Conservation (phyloP, 2,797 vertebrate genomes). For the Rousettus madagascariensis region DNA sequence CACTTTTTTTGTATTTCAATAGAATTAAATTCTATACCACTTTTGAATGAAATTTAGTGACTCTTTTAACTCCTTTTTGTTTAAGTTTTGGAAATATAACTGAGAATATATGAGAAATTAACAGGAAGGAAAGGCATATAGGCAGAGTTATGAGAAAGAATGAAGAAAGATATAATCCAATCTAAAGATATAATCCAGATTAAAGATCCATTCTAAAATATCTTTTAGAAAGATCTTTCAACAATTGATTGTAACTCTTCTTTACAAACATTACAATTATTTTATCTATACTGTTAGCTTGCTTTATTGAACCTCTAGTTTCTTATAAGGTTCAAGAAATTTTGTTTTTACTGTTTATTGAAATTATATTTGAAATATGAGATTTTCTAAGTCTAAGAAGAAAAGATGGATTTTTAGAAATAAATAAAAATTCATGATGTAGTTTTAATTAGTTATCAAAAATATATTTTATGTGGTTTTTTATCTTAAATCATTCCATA, state of each 20-base stretch:
- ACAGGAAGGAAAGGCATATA: background rate
- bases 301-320: background rate
- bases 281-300: background rate
- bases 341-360: background rate
- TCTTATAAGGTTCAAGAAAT: background rate
- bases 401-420: background rate
- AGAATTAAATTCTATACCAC: background rate
- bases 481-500: background rate
- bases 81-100: background rate
- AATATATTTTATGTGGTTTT: background rate
- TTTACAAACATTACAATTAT: background rate
- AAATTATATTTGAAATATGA: background rate
- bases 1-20: background rate
- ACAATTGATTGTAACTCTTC: background rate
- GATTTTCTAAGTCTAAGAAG: background rate
- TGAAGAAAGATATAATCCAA: background rate
- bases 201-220: background rate
- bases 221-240: background rate
- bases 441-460: background rate
- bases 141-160: background rate
- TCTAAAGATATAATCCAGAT: background rate
- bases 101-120: background rate
- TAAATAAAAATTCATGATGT: background rate
- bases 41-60: background rate
- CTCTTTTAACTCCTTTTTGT: background rate